Percentiles rank a stretch among this genome's conserved stretches.
Evolutionary conservation across 2,113 vertebrate genomes (phyloP).

Genomic region (Dipodomys ordii): DNA sequence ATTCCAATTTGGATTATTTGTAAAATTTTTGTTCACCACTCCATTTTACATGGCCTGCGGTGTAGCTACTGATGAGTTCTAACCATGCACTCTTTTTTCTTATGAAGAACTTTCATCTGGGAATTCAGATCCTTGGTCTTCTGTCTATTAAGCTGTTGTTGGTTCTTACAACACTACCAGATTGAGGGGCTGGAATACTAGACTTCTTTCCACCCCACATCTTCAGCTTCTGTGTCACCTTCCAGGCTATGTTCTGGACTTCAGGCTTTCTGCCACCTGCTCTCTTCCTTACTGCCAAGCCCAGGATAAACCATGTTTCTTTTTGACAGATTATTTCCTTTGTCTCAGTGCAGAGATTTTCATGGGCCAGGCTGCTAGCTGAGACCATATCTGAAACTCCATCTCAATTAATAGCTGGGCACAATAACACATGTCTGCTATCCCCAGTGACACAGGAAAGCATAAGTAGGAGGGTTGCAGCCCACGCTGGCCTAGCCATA

Average conservation of each 20-base stretch:
- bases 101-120: slow-evolving; percentile 87
- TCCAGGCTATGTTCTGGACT: slow-evolving; percentile 85
- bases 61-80: slow-evolving; percentile 88
- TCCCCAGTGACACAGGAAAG: no score
- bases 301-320: slow-evolving; percentile 89
- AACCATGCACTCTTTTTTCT: slow-evolving; percentile 89
- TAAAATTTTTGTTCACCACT: slow-evolving; percentile 88
- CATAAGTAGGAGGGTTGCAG: no score
- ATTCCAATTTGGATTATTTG: slow-evolving; percentile 92
- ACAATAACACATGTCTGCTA: no score
- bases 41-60: slow-evolving; percentile 92
- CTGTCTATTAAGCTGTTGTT: slow-evolving; percentile 91
- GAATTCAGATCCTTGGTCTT: slow-evolving; percentile 92
- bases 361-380: slow-evolving; percentile 93
- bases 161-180: slow-evolving; percentile 91
- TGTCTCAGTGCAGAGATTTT: slow-evolving; percentile 89
- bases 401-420: no score
- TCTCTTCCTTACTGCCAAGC: slow-evolving; percentile 92
- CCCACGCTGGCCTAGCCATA: no score
- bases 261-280: slow-evolving; percentile 82
- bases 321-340: slow-evolving; percentile 89
- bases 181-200: slow-evolving; percentile 93
- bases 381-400: slow-evolving; percentile 81
- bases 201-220: slow-evolving; percentile 98
- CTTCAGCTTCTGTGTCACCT: slow-evolving; percentile 95